These are phyloP conservation scores for Byasa hedistus DNA, from an alignment of 2,888 invertebrate genomes.

Conservation along the genomic window DNA sequence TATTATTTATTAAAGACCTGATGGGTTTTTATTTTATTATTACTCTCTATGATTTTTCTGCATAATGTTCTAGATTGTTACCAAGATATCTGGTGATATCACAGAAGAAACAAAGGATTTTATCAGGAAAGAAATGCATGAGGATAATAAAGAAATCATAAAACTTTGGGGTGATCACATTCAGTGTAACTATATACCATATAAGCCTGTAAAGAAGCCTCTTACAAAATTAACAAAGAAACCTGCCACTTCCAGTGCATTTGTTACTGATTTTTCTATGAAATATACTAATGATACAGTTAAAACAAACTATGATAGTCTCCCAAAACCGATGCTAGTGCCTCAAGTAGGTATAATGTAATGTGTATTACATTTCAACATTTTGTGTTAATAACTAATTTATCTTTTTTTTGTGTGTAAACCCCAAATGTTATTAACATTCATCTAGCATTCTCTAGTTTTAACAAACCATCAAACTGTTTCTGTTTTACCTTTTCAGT, in stretches of 20 bases:
- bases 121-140: conserved; percentile 58
- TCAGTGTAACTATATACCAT: conserved; percentile 64
- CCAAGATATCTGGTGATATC: conserved; percentile 65
- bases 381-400: background rate
- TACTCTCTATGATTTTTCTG: too few relatives aligned
- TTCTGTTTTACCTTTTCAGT: conserved; percentile 57
- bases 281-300: conserved; percentile 51
- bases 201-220: conserved; percentile 60
- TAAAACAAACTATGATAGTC: conserved; percentile 38
- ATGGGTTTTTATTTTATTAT: too few relatives aligned
- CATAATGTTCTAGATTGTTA: conserved; percentile 58
- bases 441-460: background rate
- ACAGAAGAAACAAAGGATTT: conserved; percentile 71
- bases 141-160: conserved; percentile 53
- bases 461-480: background rate
- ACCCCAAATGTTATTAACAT: background rate
- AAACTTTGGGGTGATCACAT: conserved; percentile 74
- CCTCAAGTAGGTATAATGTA: conserved; percentile 52
- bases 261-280: conserved; percentile 75
- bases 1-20: too few relatives aligned
- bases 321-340: conserved; percentile 37
- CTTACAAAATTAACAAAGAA: conserved; percentile 61
- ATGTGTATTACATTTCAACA: background rate
- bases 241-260: conserved; percentile 57
- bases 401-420: background rate